Evolutionary conservation across 2,113 vertebrate species (phyloP), one percentile per base, ranked within the genome.

Genomic region (Sus scrofa): DNA sequence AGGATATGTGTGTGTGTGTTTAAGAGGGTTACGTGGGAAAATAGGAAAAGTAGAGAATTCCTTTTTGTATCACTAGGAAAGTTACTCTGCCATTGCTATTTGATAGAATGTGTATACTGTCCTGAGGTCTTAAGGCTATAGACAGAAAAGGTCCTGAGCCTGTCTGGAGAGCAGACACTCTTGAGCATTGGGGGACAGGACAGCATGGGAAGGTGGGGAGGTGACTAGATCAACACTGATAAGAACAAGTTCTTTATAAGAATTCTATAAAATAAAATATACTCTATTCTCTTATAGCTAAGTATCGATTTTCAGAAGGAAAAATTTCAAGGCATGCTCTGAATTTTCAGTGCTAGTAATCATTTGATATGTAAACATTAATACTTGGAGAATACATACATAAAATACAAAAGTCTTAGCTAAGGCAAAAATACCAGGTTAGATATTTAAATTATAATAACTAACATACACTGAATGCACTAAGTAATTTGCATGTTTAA

Each of bases 1-100:
- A 37, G 16, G 10, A 32, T 4, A 3, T 1, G 4, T 12, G 0
- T 0, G 0, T 6, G 0, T 26, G 10, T 18, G n/a, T 2, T 1
- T 8, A 32, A 56, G 67, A 58, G 44, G 54, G 9, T 2, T 74
- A 85, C 93, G 37, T 10, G 13, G 70, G 15, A 71, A 90, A 79
- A 50, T 30, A 24, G 50, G 30, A 89, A 74, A 86, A 75, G n/a
- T 24, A 78, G n/a, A 63, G 15, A 92, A 78, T 71, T 87, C 18
- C 58, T 86, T 74, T 71, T 88, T 75, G 8, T 6, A 19, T 39
- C 5, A 27, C 20, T 54, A 77, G 44, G 20, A 90, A 86, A 90
- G 71, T 68, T 90, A 78, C 63, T 65, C 11, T 73, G 4, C 20
- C 18, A 24, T 91, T 39, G 81, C 14, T 90, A 30, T 78, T 62